Evolutionary conservation across 1,140 invertebrate species (phyloP).

Genomic region (Phocides pigmalion): DNA sequence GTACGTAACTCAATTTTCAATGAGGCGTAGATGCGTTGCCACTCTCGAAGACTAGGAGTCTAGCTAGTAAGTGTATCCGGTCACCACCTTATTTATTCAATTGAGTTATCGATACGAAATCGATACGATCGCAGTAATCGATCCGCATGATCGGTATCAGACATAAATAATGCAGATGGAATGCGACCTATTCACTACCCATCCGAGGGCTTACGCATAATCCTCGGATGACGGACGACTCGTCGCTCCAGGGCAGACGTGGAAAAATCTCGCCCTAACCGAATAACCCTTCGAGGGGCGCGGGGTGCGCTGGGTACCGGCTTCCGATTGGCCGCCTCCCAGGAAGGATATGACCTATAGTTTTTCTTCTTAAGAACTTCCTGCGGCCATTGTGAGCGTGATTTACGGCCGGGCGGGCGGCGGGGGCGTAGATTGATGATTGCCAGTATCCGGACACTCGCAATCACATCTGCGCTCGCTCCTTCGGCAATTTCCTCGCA

Average conservation of each 20-base stretch:
- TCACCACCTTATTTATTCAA: neutral
- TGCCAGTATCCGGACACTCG: conserved; percentile 60
- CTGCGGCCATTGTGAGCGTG: conserved; percentile 77
- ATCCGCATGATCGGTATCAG: conserved; percentile 18
- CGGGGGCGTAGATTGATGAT: conserved; percentile 60
- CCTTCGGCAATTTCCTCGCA: conserved; percentile 61
- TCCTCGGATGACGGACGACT: conserved; percentile 58
- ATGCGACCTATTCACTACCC: conserved; percentile 29
- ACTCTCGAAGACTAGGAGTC: too few species aligned
- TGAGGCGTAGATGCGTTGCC: too few species aligned
- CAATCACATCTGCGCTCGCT: conserved; percentile 55
- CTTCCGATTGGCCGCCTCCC: conserved; percentile 77
- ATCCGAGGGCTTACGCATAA: conserved; percentile 50
- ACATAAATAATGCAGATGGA: conserved; percentile 50
- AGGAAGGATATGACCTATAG: conserved; percentile 83
- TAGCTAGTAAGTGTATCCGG: too few species aligned
- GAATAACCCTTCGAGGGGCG: conserved; percentile 47
- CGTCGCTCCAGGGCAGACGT: conserved; percentile 46
- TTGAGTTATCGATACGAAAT: neutral
- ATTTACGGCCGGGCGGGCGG: conserved; percentile 66
- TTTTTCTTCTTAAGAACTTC: conserved; percentile 82
- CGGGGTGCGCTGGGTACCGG: conserved; percentile 13
- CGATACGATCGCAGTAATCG: conserved; percentile 3
- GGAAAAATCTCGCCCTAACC: conserved; percentile 65
- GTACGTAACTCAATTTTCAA: too few species aligned